Base-by-base conservation (phyloP, 2,113 vertebrate genomes). In the Nothoprocta pentlandii region DNA sequence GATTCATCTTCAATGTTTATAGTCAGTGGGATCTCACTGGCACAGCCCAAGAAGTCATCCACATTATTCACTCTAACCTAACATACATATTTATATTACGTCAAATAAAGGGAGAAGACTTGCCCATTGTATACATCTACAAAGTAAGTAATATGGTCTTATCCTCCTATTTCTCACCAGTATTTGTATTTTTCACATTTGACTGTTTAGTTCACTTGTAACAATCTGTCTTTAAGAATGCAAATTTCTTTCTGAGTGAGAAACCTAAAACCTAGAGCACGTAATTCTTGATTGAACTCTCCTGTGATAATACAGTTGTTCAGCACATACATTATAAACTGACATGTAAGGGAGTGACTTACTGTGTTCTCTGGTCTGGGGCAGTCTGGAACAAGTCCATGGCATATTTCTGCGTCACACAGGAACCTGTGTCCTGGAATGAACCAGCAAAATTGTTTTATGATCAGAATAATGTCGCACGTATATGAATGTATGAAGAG, bases 1-100 rank as follows among this genome's bases (percentile, higher is more conserved):
- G 90, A 84, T 86, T 90, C 49, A 73, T 73, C 74, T 63, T 71
- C 77, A 66, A 58, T 71, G 80, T 95, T 95, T 93, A 81, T 11
- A 90, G 80, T 12, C 46, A 79, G 79, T 5, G 23, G 47, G 67
- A 92, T 68, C 34, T 32, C 25, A 34, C 46, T 87, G 86, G 51
- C 77, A 84, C 1, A 7, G 53, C 39, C 32, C 66, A 61, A 36
- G 28, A 42, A 78, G 73, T 23, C 46, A 7, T 68, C 42, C 61
- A 39, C 53, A 16, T 34, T 36, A 4, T 56, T 69, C 51, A 28
- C 51, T 49, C 53, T 53, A 49, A 6, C 34, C 74, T 86, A 73
- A 81, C 28, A 79, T 10, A 92, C 41, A 44, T 36, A 16, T 73
- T 90, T 92, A 44, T 20, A 14, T 34, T 26, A 74, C 32, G 30